Evolutionary conservation across 2,797 vertebrate genomes (phyloP).

Genomic region (Valencia hispanica): DNA sequence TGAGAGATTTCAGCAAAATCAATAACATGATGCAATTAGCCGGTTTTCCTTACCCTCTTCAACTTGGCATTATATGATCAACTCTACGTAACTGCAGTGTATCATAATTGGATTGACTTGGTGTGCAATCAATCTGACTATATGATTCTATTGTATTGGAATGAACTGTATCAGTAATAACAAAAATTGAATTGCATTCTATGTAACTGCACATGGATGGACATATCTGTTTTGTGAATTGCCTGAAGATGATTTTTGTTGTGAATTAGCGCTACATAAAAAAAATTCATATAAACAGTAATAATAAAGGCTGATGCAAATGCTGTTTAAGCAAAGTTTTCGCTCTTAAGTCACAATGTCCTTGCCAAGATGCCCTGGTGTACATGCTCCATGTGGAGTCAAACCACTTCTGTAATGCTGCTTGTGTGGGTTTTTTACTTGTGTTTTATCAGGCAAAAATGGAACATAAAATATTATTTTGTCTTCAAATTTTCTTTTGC

Average conservation of each 20-base stretch:
- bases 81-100: not conserved
- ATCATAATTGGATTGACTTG: not conserved
- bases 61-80: not conserved
- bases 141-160: not conserved
- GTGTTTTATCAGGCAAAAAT: not conserved
- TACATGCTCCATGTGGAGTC: too few species aligned
- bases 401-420: not conserved
- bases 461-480: not conserved
- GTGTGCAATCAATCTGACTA: not conserved
- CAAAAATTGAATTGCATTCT: not conserved
- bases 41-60: not conserved
- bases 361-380: not conserved
- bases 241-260: not conserved
- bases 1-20: not conserved
- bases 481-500: not conserved
- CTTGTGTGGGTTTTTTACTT: not conserved
- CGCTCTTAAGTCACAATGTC: not conserved
- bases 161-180: not conserved
- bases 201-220: not conserved
- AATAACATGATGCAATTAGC: not conserved
- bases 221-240: not conserved
- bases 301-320: not conserved
- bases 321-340: not conserved
- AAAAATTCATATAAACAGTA: not conserved
- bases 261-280: not conserved